phyloP scores from a whole-genome alignment of 2,113 vertebrate genomes.

The Tinamus guttatus region DNA sequence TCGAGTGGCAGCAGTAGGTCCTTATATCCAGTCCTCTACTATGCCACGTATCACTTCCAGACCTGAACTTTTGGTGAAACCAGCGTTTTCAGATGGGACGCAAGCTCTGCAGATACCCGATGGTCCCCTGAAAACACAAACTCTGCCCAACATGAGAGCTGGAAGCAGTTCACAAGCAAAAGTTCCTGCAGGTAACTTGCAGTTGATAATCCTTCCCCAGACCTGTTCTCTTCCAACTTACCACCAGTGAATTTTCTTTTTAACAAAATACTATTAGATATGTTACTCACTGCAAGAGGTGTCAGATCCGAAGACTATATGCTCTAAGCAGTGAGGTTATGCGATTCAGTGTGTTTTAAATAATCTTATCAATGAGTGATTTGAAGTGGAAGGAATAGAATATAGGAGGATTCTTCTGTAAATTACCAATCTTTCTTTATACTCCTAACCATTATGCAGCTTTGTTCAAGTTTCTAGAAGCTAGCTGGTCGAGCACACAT shows the following conservation, averaged over 20 bases:
- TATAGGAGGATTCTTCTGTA: neutral
- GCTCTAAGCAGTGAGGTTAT: neutral
- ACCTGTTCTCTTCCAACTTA: neutral
- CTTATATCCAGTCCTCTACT: slow-evolving; percentile 96
- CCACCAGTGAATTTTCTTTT: neutral
- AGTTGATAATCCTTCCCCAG: neutral
- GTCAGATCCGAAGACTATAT: no score
- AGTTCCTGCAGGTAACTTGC: slow-evolving; percentile 52
- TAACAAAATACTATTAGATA: neutral
- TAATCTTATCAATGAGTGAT: neutral
- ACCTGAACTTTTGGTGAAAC: slow-evolving; percentile 90
- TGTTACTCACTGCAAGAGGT: no score
- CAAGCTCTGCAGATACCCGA: slow-evolving; percentile 82
- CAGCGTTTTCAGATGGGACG: slow-evolving; percentile 86
- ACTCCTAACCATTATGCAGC: neutral
- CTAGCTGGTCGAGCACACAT: neutral
- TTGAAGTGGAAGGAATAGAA: neutral
- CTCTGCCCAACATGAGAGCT: slow-evolving; percentile 80
- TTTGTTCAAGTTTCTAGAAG: neutral
- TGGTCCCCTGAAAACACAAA: slow-evolving; percentile 79
- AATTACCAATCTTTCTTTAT: neutral
- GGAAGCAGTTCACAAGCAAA: slow-evolving; percentile 72
- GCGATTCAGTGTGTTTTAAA: rapidly evolving
- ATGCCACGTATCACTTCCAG: slow-evolving; percentile 89
- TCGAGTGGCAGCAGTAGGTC: slow-evolving; percentile 95